Base-by-base conservation (phyloP, 2,888 invertebrate genomes). In the Prosapia bicincta region DNA sequence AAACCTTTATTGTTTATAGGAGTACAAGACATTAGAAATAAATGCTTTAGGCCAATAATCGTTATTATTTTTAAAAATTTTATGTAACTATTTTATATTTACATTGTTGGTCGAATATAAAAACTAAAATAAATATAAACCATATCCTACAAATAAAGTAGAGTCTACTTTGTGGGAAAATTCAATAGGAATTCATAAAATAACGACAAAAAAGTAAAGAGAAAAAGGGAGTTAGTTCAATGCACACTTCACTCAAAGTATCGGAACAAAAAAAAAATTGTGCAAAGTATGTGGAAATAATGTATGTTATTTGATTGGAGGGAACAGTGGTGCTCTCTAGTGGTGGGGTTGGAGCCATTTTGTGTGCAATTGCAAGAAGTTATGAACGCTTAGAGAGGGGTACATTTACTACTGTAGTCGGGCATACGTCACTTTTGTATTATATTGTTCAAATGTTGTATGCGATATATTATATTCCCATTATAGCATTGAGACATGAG, bases 381-480 rank as follows among this genome's bases (percentile, higher is more conserved):
- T 54, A 54, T 54, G 13, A 54, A 20, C n/a, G 20, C 3, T 54
- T 54, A 20, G 20, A 20, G n/a, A 20, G 54, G 54, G 54, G 13
- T 5, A 13, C 10, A 13, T 38, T 9, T 13, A 38, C 13, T 38
- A 9, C 38, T 38, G 38, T 38, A 38, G 38, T 13, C n/a, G n/a
- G 54, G 54, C 20, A 20, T 54, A 54, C 54, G 54, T 54, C 54
- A 54, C 54, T 54, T 54, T 20, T 54, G 54, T 54, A 54, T 20
- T 54, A 54, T 54, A 54, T 20, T 54, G 54, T 54, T 54, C 54
- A 54, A 54, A 54, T 54, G 54, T 54, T 54, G 54, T 54, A 54
- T 54, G 54, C 54, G n/a, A 54, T 54, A 54, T 54, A 54, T 54
- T 54, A 54, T 54, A 54, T 54, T 54, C 54, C 54, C 54, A 54